Evolutionary conservation across 2,888 invertebrate species (phyloP).

Genomic region (Latrodectus hesperus): DNA sequence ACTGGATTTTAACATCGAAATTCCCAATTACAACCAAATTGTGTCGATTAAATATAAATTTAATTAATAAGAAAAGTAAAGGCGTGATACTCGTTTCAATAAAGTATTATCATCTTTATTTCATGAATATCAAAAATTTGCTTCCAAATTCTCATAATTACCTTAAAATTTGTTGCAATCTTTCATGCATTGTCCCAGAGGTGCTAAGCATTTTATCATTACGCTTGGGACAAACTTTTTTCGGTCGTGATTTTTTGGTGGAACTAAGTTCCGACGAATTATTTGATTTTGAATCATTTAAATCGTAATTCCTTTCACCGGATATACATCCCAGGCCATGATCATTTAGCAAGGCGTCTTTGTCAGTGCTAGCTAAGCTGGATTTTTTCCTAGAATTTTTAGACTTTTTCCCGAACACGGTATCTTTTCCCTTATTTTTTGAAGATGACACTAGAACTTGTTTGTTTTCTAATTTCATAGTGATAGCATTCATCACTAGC

Average conservation of each 20-base stretch:
- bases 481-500: conserved; percentile 63
- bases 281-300: conserved; percentile 20
- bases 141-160: conserved; percentile 32
- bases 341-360: conserved; percentile 57
- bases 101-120: too few species aligned
- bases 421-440: conserved; percentile 42
- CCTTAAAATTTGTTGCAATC: conserved; percentile 67
- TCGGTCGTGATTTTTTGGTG: conserved; percentile 43
- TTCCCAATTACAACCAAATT: too few species aligned
- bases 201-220: conserved; percentile 76
- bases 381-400: conserved; percentile 51
- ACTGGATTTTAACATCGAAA: too few species aligned
- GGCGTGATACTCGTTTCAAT: too few species aligned
- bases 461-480: conserved; percentile 65
- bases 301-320: conserved; percentile 21
- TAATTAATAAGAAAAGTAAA: too few species aligned
- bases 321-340: conserved; percentile 67
- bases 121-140: background rate
- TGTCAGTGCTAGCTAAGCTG: conserved; percentile 49
- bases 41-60: too few species aligned
- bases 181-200: conserved; percentile 62
- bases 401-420: conserved; percentile 37
- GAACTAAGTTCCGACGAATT: conserved; percentile 8
- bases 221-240: conserved; percentile 30
- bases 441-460: conserved; percentile 18